These are phyloP conservation scores for Hapalemur alaotrensis DNA, from an alignment of 2,797 vertebrate species.

Conservation along the genomic window DNA sequence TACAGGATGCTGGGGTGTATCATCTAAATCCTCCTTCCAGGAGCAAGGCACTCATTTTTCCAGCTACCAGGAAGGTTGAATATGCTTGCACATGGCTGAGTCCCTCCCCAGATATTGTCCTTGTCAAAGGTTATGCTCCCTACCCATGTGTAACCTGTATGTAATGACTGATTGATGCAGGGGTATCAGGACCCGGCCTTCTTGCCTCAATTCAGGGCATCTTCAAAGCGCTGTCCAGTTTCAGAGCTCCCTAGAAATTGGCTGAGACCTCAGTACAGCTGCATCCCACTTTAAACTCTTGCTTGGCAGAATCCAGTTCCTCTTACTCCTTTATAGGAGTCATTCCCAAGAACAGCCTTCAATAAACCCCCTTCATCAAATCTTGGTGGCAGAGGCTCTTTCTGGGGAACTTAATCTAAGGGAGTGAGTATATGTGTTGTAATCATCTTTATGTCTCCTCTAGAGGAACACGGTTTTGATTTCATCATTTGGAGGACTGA, in stretches of 20 bases:
- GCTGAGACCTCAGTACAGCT: neutral
- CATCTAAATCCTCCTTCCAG: neutral
- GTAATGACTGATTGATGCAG: neutral
- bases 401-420: neutral
- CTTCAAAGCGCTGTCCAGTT: neutral
- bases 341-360: neutral
- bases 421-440: neutral
- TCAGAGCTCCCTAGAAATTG: neutral
- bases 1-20: neutral
- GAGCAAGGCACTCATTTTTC: neutral
- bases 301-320: neutral
- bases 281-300: neutral
- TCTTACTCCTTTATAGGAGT: neutral
- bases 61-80: neutral
- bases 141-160: neutral
- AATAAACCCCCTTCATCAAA: conserved; percentile 1
- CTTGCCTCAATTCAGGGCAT: neutral
- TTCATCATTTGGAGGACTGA: neutral
- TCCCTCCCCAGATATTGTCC: neutral
- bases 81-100: neutral
- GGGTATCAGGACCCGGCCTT: neutral
- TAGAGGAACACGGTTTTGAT: neutral
- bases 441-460: neutral
- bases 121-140: neutral
- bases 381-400: neutral